Evolutionary conservation across 2,113 vertebrate species (phyloP), one percentile per base, ranked within the genome.

Genomic region (Engraulis encrasicolus): DNA sequence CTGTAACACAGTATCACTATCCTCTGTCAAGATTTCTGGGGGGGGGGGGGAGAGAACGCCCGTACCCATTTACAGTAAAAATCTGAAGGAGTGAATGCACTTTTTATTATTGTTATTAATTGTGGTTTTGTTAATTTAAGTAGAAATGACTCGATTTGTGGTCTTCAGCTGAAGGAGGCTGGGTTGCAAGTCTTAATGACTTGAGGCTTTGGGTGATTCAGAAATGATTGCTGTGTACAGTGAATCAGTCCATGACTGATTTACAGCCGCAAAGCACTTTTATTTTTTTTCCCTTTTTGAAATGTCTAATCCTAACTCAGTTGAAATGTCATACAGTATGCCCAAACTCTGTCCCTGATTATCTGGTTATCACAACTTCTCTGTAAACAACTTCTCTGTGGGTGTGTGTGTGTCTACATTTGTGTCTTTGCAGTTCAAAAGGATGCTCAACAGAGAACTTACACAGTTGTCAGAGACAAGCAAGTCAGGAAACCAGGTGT

Each of bases 381-480:
- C 58, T 27, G 6, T 66, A 31, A 66, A 31, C 58, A 66, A 0
- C 54, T 66, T n/a, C n/a, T n/a, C n/a, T n/a, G n/a, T n/a, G n/a
- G n/a, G 58, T 11, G 18, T 34, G 27, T 37, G 2, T 83, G 27
- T 86, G 38, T 31, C 66, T 83, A n/a, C 89, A 36, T 85, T 61
- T 90, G 50, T 87, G 2, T 82, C 9, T 66, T 31, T 50, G 79
- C 81, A 97, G 98, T 98, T 99, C 92, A 98, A 96, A 90, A 94
- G 97, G 91, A 98, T 99, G 96, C 95, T 99, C 94, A 98, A 92
- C 91, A 94, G 98, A 86, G 98, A 99, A 90, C 92, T 99, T 87
- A 94, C 93, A 0, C 97, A 98, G 89, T 93, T 99, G 82, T 99
- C 97, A 0, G 97, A 98, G 93, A 97, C 96, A 80, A 97, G 98